Evolutionary conservation across 2,797 vertebrate species (phyloP).

Genomic region (Pseudopleuronectes americanus): DNA sequence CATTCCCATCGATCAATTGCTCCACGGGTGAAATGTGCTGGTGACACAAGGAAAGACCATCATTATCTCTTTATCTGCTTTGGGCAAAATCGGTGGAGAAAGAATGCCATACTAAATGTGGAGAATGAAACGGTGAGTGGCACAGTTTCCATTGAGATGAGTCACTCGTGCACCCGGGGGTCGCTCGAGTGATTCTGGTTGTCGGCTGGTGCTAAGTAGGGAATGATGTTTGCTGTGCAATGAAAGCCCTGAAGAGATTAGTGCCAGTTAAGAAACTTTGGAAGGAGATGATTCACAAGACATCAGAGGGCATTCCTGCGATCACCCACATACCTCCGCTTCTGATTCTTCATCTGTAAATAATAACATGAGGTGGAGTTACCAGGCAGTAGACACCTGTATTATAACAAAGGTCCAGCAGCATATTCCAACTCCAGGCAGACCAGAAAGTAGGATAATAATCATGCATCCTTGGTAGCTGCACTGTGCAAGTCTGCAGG

Average conservation of each 20-base stretch:
- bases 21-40: slow-evolving; percentile 50
- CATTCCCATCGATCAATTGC: slow-evolving; percentile 60
- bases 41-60: slow-evolving; percentile 55
- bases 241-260: slow-evolving; percentile 48
- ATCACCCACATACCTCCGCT: neutral
- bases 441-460: no score
- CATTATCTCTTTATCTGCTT: slow-evolving; percentile 61
- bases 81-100: slow-evolving; percentile 35
- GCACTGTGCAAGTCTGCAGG: no score
- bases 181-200: slow-evolving; percentile 13
- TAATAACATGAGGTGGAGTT: slow-evolving; percentile 6
- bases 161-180: slow-evolving; percentile 2
- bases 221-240: slow-evolving; percentile 53
- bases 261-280: slow-evolving; percentile 50
- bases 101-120: slow-evolving; percentile 16
- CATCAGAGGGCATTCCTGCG: slow-evolving; percentile 10
- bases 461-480: no score
- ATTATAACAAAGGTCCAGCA: no score
- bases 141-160: slow-evolving; percentile 12
- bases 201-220: slow-evolving; percentile 32
- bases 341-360: slow-evolving; percentile 22
- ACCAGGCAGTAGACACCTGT: neutral
- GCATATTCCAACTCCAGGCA: no score
- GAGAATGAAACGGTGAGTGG: slow-evolving; percentile 14
- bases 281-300: slow-evolving; percentile 41